phyloP scores from a whole-genome alignment of 2,113 vertebrate species.

The Rhynchomys soricoides region DNA sequence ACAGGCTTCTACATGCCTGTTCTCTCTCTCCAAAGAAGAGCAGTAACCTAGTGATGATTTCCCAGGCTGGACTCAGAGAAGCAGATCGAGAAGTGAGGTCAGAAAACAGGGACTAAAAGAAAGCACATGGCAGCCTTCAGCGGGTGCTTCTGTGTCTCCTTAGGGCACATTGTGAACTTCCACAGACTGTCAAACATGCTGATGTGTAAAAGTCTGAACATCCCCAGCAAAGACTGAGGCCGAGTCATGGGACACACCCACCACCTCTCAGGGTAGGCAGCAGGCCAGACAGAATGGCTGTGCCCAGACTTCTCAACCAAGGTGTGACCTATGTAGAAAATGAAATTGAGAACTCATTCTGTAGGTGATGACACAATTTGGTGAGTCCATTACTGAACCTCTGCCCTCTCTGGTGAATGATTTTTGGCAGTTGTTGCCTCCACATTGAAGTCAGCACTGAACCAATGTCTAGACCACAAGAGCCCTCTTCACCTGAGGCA shows the following conservation, averaged over 20 bases:
- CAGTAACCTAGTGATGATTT: neutral
- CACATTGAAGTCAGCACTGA: conserved; percentile 55
- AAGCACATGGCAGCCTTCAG: neutral
- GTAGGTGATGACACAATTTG: conserved; percentile 65
- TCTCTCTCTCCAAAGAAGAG: neutral
- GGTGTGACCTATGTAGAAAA: neutral
- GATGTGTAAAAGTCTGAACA: neutral
- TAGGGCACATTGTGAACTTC: too few relatives aligned
- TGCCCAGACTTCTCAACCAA: conserved; percentile 2
- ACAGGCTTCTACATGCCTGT: neutral
- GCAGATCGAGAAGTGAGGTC: neutral
- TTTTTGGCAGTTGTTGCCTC: conserved; percentile 42
- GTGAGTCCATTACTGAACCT: conserved; percentile 15
- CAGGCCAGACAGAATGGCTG: conserved; percentile 33
- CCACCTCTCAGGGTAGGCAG: neutral
- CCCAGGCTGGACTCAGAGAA: neutral
- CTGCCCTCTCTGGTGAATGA: conserved; percentile 59
- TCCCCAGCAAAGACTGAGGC: neutral
- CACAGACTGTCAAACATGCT: neutral
- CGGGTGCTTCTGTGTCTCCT: neutral
- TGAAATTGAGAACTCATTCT: conserved; percentile 58
- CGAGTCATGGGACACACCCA: neutral
- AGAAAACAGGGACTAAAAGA: neutral
- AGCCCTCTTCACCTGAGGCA: neutral
- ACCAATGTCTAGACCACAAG: neutral